phyloP scores from a whole-genome alignment of 2,797 vertebrate species.

The Cyprinella venusta region DNA sequence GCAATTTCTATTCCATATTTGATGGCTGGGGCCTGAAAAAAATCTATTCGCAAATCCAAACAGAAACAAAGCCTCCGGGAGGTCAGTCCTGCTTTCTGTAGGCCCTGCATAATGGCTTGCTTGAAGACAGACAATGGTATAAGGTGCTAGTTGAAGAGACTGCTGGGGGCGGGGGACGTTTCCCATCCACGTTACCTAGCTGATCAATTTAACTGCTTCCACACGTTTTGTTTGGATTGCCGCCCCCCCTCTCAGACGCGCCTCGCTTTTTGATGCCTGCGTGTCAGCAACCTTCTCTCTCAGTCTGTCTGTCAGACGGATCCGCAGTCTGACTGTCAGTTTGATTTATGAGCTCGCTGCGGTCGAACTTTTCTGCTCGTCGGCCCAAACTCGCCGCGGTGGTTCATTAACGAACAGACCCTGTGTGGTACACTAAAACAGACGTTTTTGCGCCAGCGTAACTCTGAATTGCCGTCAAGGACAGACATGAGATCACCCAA shows the following conservation, averaged over 20 bases:
- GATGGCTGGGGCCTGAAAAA: constrained; percentile 91
- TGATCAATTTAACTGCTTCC: constrained; percentile 94
- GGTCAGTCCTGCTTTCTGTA: constrained; percentile 89
- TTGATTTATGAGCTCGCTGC: constrained; percentile 94
- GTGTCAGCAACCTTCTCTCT: constrained; percentile 31
- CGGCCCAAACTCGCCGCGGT: constrained; percentile 82
- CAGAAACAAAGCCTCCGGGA: constrained; percentile 99
- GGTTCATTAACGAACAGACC: constrained; percentile 88
- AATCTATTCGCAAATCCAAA: constrained; percentile 99
- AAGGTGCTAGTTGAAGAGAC: constrained; percentile 43
- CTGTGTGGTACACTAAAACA: constrained; percentile 76
- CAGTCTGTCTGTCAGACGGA: constrained; percentile 57
- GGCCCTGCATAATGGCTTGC: constrained; percentile 93
- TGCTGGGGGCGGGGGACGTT: constrained; percentile 49
- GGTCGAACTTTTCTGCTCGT: constrained; percentile 85
- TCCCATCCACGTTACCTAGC: constrained; percentile 78
- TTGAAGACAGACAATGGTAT: constrained; percentile 77
- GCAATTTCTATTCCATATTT: constrained; percentile 99
- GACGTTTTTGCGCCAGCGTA: constrained; percentile 71
- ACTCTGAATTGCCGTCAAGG: too few species aligned
- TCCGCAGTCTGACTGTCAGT: constrained; percentile 85
- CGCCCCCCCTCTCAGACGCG: constrained; percentile 42
- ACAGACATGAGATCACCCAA: constrained; percentile 64
- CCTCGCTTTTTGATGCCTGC: constrained; percentile 53
- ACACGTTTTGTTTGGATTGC: constrained; percentile 86